Percentiles rank a stretch among this genome's conserved stretches.
Conservation (phyloP, 2,888 invertebrate species). For the Eurytoma adleriae region DNA sequence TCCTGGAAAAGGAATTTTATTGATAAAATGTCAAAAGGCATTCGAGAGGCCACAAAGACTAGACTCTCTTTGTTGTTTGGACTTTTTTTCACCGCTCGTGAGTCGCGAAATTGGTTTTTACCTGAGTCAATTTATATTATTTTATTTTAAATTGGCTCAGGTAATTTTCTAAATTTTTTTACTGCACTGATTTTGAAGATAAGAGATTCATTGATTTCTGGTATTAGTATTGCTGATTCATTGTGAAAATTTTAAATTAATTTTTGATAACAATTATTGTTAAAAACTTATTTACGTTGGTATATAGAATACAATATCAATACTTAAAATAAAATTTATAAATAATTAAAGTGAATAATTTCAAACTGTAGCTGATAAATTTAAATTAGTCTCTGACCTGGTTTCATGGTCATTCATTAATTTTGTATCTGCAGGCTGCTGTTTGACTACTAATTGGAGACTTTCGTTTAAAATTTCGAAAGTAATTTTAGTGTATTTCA, state of each 20-base stretch:
- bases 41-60: neutral
- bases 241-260: too few species aligned
- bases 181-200: neutral
- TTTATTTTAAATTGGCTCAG: neutral
- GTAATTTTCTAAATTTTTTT: neutral
- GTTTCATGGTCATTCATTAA: neutral
- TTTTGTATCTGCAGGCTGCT: neutral
- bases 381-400: neutral
- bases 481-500: neutral
- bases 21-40: constrained; percentile 44
- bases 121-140: neutral
- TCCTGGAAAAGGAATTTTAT: constrained; percentile 32
- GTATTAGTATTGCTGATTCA: too few species aligned
- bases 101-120: constrained; percentile 21
- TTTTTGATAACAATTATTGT: too few species aligned
- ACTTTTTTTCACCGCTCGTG: neutral
- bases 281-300: too few species aligned
- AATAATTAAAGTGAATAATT: neutral
- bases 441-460: neutral
- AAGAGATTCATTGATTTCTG: neutral
- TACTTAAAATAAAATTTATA: too few species aligned
- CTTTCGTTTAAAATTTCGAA: constrained; percentile 3
- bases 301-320: too few species aligned
- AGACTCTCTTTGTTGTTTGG: neutral
- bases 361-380: neutral